Conservation (phyloP, 2,797 vertebrate genomes). For the Parauchenoglanis ngamensis region DNA sequence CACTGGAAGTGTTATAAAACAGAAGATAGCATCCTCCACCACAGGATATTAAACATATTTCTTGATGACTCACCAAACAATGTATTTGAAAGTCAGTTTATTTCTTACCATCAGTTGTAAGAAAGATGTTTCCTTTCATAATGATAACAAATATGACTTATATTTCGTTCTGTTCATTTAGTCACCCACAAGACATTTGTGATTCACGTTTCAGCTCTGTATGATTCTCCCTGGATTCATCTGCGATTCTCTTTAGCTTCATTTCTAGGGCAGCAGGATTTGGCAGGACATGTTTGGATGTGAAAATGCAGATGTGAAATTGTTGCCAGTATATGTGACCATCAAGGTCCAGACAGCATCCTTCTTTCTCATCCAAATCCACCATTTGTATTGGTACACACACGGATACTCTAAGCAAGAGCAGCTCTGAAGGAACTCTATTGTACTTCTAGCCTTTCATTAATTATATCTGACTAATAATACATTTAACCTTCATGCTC, state of each 20-base stretch:
- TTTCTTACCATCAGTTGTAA: constrained; percentile 22
- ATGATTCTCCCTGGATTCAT: constrained; percentile 37
- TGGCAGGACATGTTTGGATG: constrained; percentile 24
- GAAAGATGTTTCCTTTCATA: constrained; percentile 18
- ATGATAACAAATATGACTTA: constrained; percentile 34
- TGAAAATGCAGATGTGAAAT: constrained; percentile 33
- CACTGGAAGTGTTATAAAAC: constrained; percentile 25
- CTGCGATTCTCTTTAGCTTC: constrained; percentile 27
- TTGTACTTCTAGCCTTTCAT: constrained; percentile 15
- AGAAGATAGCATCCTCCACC: constrained; percentile 17
- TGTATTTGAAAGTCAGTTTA: constrained; percentile 18
- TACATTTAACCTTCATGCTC: constrained; percentile 21
- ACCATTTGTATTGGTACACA: constrained; percentile 33
- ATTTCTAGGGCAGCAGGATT: constrained; percentile 45
- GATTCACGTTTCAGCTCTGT: constrained; percentile 44
- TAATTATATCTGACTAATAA: constrained; percentile 19
- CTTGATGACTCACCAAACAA: constrained; percentile 43
- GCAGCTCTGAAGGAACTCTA: neutral
- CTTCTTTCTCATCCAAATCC: constrained; percentile 38
- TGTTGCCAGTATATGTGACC: constrained; percentile 43
- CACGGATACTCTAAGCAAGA: neutral
- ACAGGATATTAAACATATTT: constrained; percentile 48
- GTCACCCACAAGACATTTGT: constrained; percentile 33
- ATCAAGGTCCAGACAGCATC: constrained; percentile 36
- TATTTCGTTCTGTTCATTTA: constrained; percentile 16